Base-by-base conservation (phyloP, 2,888 invertebrate genomes). In the Pteria penguin region DNA sequence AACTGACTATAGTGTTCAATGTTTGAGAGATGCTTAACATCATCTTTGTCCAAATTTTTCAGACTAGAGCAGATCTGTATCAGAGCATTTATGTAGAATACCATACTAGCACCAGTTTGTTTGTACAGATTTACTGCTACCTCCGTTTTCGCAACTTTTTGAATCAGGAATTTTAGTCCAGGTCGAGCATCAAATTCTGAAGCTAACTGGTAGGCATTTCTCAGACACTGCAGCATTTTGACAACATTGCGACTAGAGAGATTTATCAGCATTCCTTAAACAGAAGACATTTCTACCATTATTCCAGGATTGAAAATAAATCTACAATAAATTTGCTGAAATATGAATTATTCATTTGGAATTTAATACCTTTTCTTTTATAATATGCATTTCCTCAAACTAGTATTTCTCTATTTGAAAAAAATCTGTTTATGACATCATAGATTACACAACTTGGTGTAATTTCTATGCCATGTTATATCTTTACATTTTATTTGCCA, bases 91-190 rank as follows among this genome's bases (percentile, higher is more conserved):
- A 96, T 88, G 70, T 92, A 90, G 26, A 97, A 96, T 55, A 97
- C 95, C 95, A 97, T 97, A 0, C 97, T 96, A 0, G 97, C 96
- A 36, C 97, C 97, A 11, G 97, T 96, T 93, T 97, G 97, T 77
- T 90, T 91, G 86, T 91, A 92, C 62, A 92, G 81, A 77, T 92
- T 92, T 32, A 91, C 90, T 8, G 92, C 91, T n/a, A 91, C 90
- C 22, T 88, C 87, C 3, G 90, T 86, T n/a, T 88, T 84, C 0
- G 89, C 87, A 55, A 91, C 91, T 76, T 98, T 98, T 92, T 98
- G 98, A 79, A 97, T 95, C 2, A 98, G 94, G 91, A 98, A 98
- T 92, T 98, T 98, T 26, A 98, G 93, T 0, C 98, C 98, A 0
- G 98, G 98, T 36, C 98, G 94, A 8, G 95, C 94, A 92, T 98